phyloP scores from a whole-genome alignment of 2,888 invertebrate genomes.

The Osmoderma eremita region DNA sequence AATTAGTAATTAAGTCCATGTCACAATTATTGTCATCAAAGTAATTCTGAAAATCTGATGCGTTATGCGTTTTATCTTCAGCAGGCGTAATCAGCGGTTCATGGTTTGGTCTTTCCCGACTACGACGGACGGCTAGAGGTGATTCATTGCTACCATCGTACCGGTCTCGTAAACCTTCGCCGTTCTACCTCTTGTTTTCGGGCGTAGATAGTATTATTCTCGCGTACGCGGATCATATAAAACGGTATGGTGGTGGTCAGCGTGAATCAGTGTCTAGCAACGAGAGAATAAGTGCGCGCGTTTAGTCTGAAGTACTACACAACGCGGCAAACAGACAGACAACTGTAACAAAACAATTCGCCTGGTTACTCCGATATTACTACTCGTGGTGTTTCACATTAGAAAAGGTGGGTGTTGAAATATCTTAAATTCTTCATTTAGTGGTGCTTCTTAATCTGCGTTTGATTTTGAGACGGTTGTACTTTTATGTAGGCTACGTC shows the following conservation, averaged over 20 bases:
- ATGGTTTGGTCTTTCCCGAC: slow-evolving; percentile 2
- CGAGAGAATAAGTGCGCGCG: neutral
- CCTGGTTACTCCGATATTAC: neutral
- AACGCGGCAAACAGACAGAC: slow-evolving; percentile 4
- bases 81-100: slow-evolving; percentile 6
- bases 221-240: slow-evolving; percentile 16
- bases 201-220: slow-evolving; percentile 6
- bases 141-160: neutral
- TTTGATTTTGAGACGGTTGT: too few relatives aligned
- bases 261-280: slow-evolving; percentile 22
- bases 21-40: too few relatives aligned
- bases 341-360: too few relatives aligned
- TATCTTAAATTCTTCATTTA: neutral
- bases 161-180: neutral
- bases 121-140: neutral
- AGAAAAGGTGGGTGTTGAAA: slow-evolving; percentile 3
- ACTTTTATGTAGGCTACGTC: too few relatives aligned
- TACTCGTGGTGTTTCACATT: neutral
- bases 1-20: too few relatives aligned
- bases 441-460: too few relatives aligned
- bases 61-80: too few relatives aligned
- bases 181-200: slow-evolving; percentile 6
- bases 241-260: slow-evolving; percentile 15
- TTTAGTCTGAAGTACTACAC: neutral
- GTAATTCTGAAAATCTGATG: too few relatives aligned